These are phyloP conservation scores for Valencia hispanica DNA, from an alignment of 2,797 vertebrate genomes.

Conservation along the genomic window DNA sequence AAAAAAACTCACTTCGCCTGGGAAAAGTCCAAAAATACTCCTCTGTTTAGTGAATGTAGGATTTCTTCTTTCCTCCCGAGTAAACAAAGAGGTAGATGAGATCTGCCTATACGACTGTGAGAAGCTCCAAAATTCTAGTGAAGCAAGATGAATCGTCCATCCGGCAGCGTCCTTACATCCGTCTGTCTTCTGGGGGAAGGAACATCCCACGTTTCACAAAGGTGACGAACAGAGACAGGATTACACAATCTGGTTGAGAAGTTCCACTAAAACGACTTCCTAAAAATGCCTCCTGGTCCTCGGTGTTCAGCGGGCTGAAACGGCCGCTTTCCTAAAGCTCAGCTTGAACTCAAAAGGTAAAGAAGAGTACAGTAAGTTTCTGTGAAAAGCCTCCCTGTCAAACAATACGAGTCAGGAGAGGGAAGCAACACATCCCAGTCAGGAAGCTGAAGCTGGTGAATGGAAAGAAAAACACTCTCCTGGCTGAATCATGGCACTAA, in stretches of 20 bases:
- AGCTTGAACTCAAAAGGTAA: conserved; percentile 17
- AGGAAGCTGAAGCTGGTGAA: conserved; percentile 66
- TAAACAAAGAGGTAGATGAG: conserved; percentile 17
- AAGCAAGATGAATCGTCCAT: conserved; percentile 20
- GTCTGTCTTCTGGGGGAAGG: conserved; percentile 11
- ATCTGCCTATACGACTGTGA: neutral
- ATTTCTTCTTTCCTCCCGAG: conserved; percentile 41
- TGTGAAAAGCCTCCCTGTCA: conserved; percentile 33
- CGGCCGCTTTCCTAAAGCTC: conserved; percentile 2
- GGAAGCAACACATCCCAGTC: conserved; percentile 48
- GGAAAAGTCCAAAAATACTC: conserved; percentile 57
- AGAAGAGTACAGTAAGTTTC: conserved; percentile 14
- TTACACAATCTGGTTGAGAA: conserved; percentile 15
- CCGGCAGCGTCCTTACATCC: conserved; percentile 15
- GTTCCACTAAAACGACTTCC: conserved; percentile 47
- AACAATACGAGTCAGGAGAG: conserved; percentile 54
- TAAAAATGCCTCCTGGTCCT: conserved; percentile 3
- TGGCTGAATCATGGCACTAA: conserved; percentile 18
- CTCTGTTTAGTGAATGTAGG: conserved; percentile 19
- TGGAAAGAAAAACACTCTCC: conserved; percentile 55
- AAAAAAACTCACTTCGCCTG: conserved; percentile 43
- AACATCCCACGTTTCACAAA: conserved; percentile 59
- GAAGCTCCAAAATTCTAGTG: neutral
- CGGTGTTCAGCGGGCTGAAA: neutral
- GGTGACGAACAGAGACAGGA: conserved; percentile 6